Evolutionary conservation across 2,888 invertebrate species (phyloP), one percentile per base, ranked within the genome.

Genomic region (Clivina fossor): DNA sequence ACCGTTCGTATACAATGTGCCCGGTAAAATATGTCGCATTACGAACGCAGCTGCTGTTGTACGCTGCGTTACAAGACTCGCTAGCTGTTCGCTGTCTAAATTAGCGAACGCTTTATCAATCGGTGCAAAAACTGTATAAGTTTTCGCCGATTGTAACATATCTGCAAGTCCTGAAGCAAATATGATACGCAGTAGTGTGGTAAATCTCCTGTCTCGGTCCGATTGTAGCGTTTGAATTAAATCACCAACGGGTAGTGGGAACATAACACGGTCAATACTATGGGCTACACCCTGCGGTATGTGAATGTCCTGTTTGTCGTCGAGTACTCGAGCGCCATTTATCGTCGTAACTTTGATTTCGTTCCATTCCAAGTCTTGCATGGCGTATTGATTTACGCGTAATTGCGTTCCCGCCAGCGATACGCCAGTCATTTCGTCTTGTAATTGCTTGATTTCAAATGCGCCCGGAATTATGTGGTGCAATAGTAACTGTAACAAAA

Each of bases 351-450:
- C 86, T 76, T 83, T 83, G 20, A 91, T 83, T 68, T 91, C 90
- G 68, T 91, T 91, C 90, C 90, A 91, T 72, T 91, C 90, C 35
- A 86, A 84, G 67, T 91, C 91, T 64, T 92, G 90, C 85, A 90
- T 88, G 60, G 85, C 84, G 71, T 91, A 92, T 66, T 90, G 88
- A 74, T 92, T 92, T 33, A 92, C 91, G 51, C 92, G 78, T 20
- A 92, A 75, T 70, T 92, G 91, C 0, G 92, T 92, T 56, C 91
- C 91, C 0, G 91, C 91, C 41, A 92, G 77, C 0, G 91, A 91
- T 0, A 92, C 91, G 0, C 91, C 91, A 0, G 91, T 91, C 91
- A 92, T 92, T 78, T 92, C 91, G 65, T 92, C 90, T 70, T 90
- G 90, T 5, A 92, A 76, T 2, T 85, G 80, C 13, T 79, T 82